Percentiles rank a stretch among this genome's conserved stretches.
Conservation (phyloP, 1,140 invertebrate species). For the Wiebesia pumilae region DNA sequence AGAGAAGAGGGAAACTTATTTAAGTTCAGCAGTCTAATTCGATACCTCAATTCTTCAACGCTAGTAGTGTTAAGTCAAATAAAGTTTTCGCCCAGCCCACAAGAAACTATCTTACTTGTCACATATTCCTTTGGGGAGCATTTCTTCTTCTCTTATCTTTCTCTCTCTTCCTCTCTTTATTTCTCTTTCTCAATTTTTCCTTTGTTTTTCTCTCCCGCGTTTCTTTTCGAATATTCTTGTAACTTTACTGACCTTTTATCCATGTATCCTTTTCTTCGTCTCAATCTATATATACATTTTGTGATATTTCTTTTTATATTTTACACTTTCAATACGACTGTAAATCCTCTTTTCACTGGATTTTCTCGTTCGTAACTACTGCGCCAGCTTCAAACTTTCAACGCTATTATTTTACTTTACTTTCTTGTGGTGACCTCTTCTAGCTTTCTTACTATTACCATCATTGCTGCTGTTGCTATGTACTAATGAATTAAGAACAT, state of each 20-base stretch:
- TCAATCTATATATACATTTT: neutral
- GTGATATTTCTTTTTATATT: conserved; percentile 12
- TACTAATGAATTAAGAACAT: neutral
- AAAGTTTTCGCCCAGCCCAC: conserved; percentile 54
- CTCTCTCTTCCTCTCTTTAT: conserved; percentile 1
- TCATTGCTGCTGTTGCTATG: neutral
- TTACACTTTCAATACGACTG: conserved; percentile 17
- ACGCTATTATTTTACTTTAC: conserved; percentile 40
- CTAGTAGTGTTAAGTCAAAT: conserved; percentile 54
- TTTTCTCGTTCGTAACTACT: neutral
- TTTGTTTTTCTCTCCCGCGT: neutral
- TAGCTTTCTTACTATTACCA: conserved; percentile 4
- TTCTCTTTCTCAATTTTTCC: neutral
- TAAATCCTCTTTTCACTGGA: neutral
- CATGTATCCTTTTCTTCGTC: neutral
- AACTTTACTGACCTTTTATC: conserved; percentile 14
- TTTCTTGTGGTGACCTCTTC: neutral
- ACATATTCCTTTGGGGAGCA: conserved; percentile 55
- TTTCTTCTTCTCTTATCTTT: conserved; percentile 42
- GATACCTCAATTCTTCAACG: conserved; percentile 61
- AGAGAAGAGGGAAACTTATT: conserved; percentile 57
- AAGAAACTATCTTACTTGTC: conserved; percentile 56
- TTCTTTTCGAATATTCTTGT: neutral
- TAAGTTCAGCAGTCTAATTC: conserved; percentile 64
- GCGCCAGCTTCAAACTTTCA: neutral